phyloP scores from a whole-genome alignment of 2,797 vertebrate species.

The Scolopax rusticola region DNA sequence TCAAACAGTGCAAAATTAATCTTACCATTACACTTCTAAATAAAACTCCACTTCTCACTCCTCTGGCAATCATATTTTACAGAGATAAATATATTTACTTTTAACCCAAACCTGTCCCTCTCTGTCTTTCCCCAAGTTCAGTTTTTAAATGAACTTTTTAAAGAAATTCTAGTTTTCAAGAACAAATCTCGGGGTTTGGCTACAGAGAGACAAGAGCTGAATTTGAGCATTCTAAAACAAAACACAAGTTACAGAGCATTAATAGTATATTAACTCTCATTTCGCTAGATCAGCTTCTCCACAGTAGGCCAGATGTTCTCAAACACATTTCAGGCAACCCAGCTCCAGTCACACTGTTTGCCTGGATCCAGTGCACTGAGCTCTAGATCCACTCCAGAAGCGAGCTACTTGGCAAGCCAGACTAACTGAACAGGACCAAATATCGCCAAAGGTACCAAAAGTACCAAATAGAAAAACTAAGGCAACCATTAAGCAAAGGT shows the following conservation, averaged over 20 bases:
- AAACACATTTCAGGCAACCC: background rate
- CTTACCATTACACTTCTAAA: background rate
- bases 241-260: background rate
- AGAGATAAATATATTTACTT: background rate
- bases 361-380: background rate
- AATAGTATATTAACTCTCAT: background rate
- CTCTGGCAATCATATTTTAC: background rate
- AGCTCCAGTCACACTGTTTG: background rate
- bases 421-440: background rate
- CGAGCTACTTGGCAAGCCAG: background rate
- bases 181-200: background rate
- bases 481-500: background rate
- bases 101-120: background rate
- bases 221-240: background rate
- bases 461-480: background rate
- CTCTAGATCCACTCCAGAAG: background rate
- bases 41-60: background rate
- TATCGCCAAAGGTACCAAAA: background rate
- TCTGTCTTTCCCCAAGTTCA: background rate
- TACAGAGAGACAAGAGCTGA: background rate
- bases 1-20: background rate
- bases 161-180: background rate
- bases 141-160: background rate
- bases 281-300: background rate
- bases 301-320: fast-evolving